Conservation (phyloP, 2,888 invertebrate genomes). For the Eristalis arbustorum region DNA sequence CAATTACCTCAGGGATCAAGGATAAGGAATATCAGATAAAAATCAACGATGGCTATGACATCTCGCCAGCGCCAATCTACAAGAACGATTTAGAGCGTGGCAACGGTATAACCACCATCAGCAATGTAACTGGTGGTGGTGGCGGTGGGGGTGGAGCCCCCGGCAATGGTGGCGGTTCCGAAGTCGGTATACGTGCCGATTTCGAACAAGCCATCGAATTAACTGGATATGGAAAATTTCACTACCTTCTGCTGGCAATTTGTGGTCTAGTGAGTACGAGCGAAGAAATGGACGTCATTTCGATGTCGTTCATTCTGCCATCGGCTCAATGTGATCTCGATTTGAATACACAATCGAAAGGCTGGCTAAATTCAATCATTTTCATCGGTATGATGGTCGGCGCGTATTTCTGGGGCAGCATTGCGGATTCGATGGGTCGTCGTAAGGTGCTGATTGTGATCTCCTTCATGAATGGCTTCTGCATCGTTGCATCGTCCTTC, state of each 20-base stretch:
- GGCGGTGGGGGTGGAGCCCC: slow-evolving; percentile 61
- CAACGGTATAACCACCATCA: slow-evolving; percentile 68
- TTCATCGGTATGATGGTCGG: slow-evolving; percentile 97
- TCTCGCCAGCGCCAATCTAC: slow-evolving; percentile 58
- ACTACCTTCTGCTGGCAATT: slow-evolving; percentile 92
- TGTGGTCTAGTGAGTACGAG: slow-evolving; percentile 97
- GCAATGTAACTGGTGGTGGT: slow-evolving; percentile 67
- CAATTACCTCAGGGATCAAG: slow-evolving; percentile 76
- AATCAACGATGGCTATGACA: slow-evolving; percentile 76
- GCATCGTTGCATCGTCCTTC: slow-evolving; percentile 94
- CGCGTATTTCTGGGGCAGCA: slow-evolving; percentile 95
- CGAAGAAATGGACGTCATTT: slow-evolving; percentile 97
- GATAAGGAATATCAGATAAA: slow-evolving; percentile 77
- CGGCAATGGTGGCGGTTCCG: slow-evolving; percentile 76
- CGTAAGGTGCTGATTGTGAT: slow-evolving; percentile 93
- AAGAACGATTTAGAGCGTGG: slow-evolving; percentile 71
- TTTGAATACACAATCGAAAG: slow-evolving; percentile 91
- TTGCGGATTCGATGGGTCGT: slow-evolving; percentile 93
- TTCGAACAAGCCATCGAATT: slow-evolving; percentile 93
- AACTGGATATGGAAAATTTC: slow-evolving; percentile 88
- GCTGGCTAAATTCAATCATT: slow-evolving; percentile 89
- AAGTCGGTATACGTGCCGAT: slow-evolving; percentile 87
- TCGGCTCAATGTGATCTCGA: slow-evolving; percentile 95
- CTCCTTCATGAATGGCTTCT: slow-evolving; percentile 93
- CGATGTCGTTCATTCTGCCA: slow-evolving; percentile 96